These are phyloP conservation scores for Trematomus loennbergii DNA, from an alignment of 2,113 vertebrate species.

Conservation along the genomic window DNA sequence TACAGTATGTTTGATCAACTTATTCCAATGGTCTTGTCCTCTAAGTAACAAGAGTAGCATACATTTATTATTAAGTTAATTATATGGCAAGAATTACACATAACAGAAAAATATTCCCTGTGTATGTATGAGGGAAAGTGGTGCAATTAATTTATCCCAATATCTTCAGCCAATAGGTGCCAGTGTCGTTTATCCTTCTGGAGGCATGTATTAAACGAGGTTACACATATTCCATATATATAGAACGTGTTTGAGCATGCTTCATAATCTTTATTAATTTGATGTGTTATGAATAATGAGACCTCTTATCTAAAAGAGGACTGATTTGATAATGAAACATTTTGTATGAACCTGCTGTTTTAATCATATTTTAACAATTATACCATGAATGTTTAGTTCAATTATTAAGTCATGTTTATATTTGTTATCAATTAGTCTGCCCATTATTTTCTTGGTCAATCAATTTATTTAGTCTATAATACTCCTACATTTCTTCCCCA, in stretches of 20 bases:
- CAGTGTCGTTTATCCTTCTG: not conserved
- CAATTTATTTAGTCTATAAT: too few relatives aligned
- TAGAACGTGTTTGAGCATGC: not conserved
- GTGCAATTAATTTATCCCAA: not conserved
- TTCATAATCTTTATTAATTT: not conserved
- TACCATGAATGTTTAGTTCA: not conserved
- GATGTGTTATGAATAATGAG: not conserved
- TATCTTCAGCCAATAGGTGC: constrained; percentile 1
- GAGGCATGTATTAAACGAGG: not conserved
- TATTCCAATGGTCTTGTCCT: not conserved
- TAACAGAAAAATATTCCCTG: not conserved
- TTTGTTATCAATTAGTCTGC: too few relatives aligned
- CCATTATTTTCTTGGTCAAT: too few relatives aligned
- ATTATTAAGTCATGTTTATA: too few relatives aligned
- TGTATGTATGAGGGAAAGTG: not conserved
- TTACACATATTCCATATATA: not conserved
- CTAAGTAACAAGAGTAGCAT: not conserved
- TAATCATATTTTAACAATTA: not conserved
- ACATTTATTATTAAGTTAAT: not conserved
- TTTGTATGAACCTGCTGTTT: not conserved
- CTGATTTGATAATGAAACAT: not conserved
- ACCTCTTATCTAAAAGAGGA: not conserved
- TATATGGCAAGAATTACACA: not conserved
- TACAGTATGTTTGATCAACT: not conserved
- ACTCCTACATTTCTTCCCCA: too few relatives aligned